A percentile compares a stretch with the other conserved stretches of the same genome.
phyloP scores from a whole-genome alignment of 2,113 vertebrate species.

The Eulacestoma nigropectus region DNA sequence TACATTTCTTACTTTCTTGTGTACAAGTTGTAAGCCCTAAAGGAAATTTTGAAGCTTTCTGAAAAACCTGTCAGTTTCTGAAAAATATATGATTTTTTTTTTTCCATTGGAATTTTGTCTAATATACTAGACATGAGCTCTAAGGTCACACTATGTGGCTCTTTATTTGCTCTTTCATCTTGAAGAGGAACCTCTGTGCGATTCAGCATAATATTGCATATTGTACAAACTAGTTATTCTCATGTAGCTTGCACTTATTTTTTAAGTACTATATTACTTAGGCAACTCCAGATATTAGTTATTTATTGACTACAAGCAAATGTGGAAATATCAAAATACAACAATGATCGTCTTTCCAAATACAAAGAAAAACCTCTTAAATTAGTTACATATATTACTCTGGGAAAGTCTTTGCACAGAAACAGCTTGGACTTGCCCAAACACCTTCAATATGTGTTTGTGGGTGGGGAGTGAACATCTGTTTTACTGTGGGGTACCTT shows the following conservation, averaged over 20 bases:
- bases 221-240: neutral
- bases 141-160: no score
- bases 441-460: neutral
- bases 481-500: neutral
- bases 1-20: neutral
- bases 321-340: neutral
- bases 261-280: neutral
- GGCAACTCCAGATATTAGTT: neutral
- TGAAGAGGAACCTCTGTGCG: neutral
- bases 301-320: neutral
- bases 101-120: neutral
- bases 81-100: neutral
- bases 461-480: neutral
- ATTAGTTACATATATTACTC: neutral
- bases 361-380: neutral
- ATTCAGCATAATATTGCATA: neutral
- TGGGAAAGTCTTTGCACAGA: neutral
- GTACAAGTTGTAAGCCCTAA: neutral
- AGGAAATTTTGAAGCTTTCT: neutral
- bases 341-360: neutral
- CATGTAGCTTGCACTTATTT: neutral
- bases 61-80: neutral
- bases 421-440: neutral
- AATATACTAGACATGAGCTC: neutral
- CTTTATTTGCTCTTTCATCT: neutral